Evolutionary conservation across 2,888 invertebrate species (phyloP).

Genomic region (Geotrupes spiniger): DNA sequence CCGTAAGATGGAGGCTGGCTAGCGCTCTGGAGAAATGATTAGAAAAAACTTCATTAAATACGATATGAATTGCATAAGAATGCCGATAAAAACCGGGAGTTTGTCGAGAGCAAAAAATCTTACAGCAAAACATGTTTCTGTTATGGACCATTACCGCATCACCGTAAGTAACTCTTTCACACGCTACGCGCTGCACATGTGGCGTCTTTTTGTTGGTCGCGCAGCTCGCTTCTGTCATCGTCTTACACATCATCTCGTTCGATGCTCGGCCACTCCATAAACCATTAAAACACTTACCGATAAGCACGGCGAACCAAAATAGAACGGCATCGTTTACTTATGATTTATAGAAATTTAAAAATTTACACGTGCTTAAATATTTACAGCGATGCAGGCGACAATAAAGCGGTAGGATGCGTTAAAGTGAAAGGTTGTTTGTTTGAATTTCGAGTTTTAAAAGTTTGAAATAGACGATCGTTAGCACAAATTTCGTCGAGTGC

Average conservation of each 20-base stretch:
- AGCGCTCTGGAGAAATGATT: constrained; percentile 7
- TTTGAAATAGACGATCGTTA: constrained; percentile 1
- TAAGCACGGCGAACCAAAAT: constrained; percentile 20
- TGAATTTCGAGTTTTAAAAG: not conserved
- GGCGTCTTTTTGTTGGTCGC: constrained; percentile 27
- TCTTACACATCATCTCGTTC: constrained; percentile 28
- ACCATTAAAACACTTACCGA: constrained; percentile 21
- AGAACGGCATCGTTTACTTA: constrained; percentile 15
- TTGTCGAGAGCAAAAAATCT: constrained; percentile 12
- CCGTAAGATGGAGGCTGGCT: constrained; percentile 8
- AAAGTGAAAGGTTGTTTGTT: constrained; percentile 7
- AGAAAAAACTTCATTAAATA: constrained; percentile 12
- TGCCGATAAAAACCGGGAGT: constrained; percentile 17
- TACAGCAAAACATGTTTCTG: constrained; percentile 21
- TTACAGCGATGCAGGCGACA: constrained; percentile 10
- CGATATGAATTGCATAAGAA: constrained; percentile 22
- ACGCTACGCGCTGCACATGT: constrained; percentile 33
- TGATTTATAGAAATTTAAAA: constrained; percentile 19
- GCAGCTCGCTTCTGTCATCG: constrained; percentile 25
- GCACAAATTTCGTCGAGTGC: not conserved
- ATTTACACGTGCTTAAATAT: constrained; percentile 21
- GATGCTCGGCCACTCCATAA: constrained; percentile 18
- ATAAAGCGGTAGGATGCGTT: not conserved
- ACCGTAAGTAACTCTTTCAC: constrained; percentile 34
- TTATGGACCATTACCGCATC: constrained; percentile 31